Conservation (phyloP, 1,140 invertebrate genomes). For the Stratiolaelaps scimitus region DNA sequence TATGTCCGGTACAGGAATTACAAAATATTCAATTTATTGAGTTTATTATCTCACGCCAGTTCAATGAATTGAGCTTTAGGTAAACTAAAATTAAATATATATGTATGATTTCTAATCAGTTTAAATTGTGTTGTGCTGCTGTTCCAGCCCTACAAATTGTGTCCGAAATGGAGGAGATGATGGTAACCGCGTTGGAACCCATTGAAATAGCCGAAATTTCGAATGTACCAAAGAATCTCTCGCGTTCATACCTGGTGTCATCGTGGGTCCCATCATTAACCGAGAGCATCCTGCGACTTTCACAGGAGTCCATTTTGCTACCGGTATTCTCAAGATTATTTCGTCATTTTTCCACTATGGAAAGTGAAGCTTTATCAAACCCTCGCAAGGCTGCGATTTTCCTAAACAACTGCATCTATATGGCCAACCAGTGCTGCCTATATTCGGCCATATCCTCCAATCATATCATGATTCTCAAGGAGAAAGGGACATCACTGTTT, state of each 20-base stretch:
- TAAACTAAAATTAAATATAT: too few relatives aligned
- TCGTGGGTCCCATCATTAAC: slow-evolving; percentile 13
- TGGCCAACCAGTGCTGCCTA: slow-evolving; percentile 1
- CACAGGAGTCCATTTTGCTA: not conserved
- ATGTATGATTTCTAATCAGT: not conserved
- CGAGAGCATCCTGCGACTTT: slow-evolving; percentile 13
- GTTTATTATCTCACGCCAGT: too few relatives aligned
- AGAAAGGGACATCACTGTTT: slow-evolving; percentile 23
- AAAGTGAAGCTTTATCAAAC: not conserved
- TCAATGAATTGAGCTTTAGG: too few relatives aligned
- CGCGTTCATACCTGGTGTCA: slow-evolving; percentile 1
- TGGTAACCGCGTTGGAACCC: slow-evolving; percentile 8
- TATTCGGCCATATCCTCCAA: not conserved
- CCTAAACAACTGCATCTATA: slow-evolving; percentile 5
- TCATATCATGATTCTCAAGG: not conserved
- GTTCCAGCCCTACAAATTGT: slow-evolving; percentile 21
- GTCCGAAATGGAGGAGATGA: slow-evolving; percentile 26
- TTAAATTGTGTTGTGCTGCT: not conserved
- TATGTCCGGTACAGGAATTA: too few relatives aligned
- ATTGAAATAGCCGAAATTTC: slow-evolving; percentile 11
- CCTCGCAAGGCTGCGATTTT: slow-evolving; percentile 1
- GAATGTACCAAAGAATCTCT: not conserved
- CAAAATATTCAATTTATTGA: too few relatives aligned
- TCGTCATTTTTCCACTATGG: not conserved
- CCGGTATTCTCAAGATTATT: not conserved